phyloP scores from a whole-genome alignment of 1,140 invertebrate species.

The Myzus persicae region DNA sequence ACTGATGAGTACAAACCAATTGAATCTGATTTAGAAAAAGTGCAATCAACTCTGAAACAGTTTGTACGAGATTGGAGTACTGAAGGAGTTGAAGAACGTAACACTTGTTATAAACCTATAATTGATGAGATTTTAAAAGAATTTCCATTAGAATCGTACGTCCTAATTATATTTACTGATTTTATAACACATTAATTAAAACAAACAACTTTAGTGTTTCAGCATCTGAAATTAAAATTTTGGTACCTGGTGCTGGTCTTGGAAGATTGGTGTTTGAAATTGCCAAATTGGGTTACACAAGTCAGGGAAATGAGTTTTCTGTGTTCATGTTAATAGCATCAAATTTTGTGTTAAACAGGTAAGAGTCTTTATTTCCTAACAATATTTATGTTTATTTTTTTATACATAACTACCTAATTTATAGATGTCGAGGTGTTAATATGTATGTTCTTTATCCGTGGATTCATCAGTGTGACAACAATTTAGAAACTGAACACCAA shows the following conservation, averaged over 20 bases:
- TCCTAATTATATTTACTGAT: not conserved
- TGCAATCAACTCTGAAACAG: conserved; percentile 93
- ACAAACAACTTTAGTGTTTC: conserved; percentile 6
- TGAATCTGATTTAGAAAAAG: conserved; percentile 78
- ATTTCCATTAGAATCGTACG: conserved; percentile 73
- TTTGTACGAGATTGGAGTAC: conserved; percentile 94
- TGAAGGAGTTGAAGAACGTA: conserved; percentile 82
- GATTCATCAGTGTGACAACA: conserved; percentile 93
- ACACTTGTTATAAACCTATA: conserved; percentile 90
- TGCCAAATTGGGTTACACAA: conserved; percentile 84
- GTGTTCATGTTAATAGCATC: conserved; percentile 97
- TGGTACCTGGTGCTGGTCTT: conserved; percentile 94
- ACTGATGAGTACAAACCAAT: conserved; percentile 62
- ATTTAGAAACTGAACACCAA: conserved; percentile 83
- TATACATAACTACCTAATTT: conserved; percentile 25
- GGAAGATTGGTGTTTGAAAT: conserved; percentile 94
- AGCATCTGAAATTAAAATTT: conserved; percentile 71
- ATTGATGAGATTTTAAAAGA: conserved; percentile 80
- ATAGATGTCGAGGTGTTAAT: conserved; percentile 70
- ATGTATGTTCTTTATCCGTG: conserved; percentile 85
- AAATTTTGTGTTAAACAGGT: conserved; percentile 92
- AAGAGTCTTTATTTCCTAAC: conserved; percentile 39
- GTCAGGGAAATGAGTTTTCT: conserved; percentile 97
- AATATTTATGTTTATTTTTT: not conserved
- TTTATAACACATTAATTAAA: conserved; percentile 63